These are phyloP conservation scores for Scylla paramamosain DNA, from an alignment of 1,140 invertebrate genomes.

Conservation along the genomic window DNA sequence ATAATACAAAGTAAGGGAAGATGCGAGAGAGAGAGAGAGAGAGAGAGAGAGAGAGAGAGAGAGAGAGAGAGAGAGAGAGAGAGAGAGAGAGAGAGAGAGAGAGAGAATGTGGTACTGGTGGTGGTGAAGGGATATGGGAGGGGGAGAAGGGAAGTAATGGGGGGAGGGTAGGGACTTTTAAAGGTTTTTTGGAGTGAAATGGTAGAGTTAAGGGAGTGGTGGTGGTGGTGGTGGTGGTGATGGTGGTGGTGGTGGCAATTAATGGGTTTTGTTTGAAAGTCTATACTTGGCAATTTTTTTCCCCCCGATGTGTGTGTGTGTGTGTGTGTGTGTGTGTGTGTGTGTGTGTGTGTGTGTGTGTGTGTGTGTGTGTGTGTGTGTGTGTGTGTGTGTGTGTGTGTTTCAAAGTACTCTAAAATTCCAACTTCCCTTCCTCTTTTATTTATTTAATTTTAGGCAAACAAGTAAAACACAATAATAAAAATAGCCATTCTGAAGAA, in stretches of 20 bases:
- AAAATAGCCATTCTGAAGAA: no score
- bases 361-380: slow-evolving; percentile 43
- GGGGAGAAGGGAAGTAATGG: background rate
- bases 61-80: no score
- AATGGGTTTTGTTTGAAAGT: background rate
- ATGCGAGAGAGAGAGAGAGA: no score
- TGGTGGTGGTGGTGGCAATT: slow-evolving; percentile 13
- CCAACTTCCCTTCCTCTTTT: background rate
- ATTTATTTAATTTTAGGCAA: background rate
- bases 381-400: slow-evolving; percentile 39
- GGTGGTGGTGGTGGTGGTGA: slow-evolving; percentile 5
- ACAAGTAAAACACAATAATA: no score
- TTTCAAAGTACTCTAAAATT: background rate
- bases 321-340: slow-evolving; percentile 38
- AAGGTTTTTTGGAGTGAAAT: no score
- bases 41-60: no score
- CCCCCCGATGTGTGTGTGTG: background rate
- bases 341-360: slow-evolving; percentile 38
- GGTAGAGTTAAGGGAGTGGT: background rate
- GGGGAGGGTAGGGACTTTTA: no score
- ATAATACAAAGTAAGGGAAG: no score
- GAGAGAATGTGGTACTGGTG: background rate
- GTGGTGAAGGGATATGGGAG: background rate
- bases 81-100: no score
- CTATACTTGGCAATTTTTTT: no score